Conservation (phyloP, 2,113 vertebrate species). For the Vanacampus margaritifer region DNA sequence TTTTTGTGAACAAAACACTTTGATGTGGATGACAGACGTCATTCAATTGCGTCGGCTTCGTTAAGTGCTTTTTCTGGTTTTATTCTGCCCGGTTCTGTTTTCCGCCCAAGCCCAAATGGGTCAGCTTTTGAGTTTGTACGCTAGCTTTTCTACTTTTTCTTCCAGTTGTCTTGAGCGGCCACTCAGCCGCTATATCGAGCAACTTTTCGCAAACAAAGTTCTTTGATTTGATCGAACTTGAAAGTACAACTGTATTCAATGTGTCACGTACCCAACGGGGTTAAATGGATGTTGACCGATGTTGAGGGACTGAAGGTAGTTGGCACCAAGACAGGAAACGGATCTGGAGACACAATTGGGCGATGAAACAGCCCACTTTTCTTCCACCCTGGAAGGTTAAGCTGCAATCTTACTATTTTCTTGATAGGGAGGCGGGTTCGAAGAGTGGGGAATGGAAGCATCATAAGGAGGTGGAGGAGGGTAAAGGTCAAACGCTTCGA, state of each 20-base stretch:
- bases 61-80: no score
- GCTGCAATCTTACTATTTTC: neutral
- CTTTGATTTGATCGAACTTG: no score
- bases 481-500: neutral
- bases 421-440: constrained; percentile 1
- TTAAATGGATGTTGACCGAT: neutral
- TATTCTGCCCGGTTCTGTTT: no score
- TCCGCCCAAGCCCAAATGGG: no score
- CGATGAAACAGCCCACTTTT: neutral
- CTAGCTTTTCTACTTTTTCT: no score
- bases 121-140: no score
- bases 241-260: neutral
- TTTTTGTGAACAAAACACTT: no score
- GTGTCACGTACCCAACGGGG: neutral
- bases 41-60: no score
- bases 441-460: neutral
- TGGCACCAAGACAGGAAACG: constrained; percentile 2
- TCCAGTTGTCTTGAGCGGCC: no score
- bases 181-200: no score
- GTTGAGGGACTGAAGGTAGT: neutral
- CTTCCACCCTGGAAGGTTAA: neutral
- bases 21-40: no score
- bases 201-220: no score
- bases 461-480: constrained; percentile 11
- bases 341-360: neutral